Conservation (phyloP, 1,140 invertebrate genomes). For the Paraescarpia echinospica region DNA sequence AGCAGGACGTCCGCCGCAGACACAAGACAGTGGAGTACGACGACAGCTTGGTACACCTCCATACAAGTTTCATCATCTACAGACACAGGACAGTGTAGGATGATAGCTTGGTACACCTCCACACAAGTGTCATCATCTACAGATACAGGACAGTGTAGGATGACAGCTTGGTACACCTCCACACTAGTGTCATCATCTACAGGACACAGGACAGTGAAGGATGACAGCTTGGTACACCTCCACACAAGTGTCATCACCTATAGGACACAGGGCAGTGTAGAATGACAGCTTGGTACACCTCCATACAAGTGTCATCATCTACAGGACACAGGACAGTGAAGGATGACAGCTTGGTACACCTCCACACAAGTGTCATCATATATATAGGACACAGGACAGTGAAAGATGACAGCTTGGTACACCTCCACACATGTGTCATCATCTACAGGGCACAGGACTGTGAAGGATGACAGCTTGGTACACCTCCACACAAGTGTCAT, state of each 20-base stretch:
- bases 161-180: neutral
- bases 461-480: no score
- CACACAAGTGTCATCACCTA: neutral
- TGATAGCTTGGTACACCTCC: neutral
- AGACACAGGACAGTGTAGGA: neutral
- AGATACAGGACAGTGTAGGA: neutral
- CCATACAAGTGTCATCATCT: neutral
- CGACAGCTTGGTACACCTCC: conserved; percentile 9
- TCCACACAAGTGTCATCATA: neutral
- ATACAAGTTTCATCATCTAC: neutral
- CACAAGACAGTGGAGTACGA: conserved; percentile 22
- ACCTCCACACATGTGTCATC: neutral
- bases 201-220: neutral
- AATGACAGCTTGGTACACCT: neutral
- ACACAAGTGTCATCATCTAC: neutral
- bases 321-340: neutral
- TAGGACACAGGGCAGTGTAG: neutral
- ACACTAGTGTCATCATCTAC: neutral
- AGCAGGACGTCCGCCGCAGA: conserved; percentile 13
- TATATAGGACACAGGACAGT: neutral
- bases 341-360: neutral
- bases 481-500: neutral
- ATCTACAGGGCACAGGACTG: neutral
- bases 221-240: neutral
- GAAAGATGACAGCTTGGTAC: neutral